A percentile compares a stretch with the other conserved stretches of the same genome.
These are phyloP conservation scores for Anastatus disparis DNA, from an alignment of 1,140 invertebrate species.

Conservation along the genomic window DNA sequence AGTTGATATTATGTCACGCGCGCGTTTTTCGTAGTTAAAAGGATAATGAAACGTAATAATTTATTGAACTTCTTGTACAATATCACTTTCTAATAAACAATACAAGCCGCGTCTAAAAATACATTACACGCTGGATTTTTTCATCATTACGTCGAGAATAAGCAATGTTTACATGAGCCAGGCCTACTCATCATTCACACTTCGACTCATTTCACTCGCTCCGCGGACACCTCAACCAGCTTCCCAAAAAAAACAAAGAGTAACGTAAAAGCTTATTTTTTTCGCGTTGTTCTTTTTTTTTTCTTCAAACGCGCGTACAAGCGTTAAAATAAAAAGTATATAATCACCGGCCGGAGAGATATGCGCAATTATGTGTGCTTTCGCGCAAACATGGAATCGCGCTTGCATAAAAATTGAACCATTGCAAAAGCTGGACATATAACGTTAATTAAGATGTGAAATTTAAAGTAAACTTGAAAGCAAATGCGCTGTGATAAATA, in stretches of 20 bases:
- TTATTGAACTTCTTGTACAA: no score
- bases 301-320: neutral
- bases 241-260: no score
- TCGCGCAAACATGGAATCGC: neutral
- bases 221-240: no score
- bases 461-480: slow-evolving; percentile 19
- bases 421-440: slow-evolving; percentile 33
- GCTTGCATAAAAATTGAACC: neutral
- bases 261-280: no score
- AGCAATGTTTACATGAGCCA: no score
- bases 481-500: neutral
- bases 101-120: neutral
- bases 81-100: slow-evolving; percentile 3
- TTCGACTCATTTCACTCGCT: neutral
- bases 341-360: no score
- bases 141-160: neutral
- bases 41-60: no score
- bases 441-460: slow-evolving; percentile 37
- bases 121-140: no score
- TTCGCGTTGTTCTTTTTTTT: no score
- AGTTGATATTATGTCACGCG: no score
- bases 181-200: no score
- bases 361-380: neutral
- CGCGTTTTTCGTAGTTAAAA: no score
- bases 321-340: slow-evolving; percentile 6